These are phyloP conservation scores for Oceanodroma leucorhoa DNA, from an alignment of 2,797 vertebrate genomes.

Conservation along the genomic window DNA sequence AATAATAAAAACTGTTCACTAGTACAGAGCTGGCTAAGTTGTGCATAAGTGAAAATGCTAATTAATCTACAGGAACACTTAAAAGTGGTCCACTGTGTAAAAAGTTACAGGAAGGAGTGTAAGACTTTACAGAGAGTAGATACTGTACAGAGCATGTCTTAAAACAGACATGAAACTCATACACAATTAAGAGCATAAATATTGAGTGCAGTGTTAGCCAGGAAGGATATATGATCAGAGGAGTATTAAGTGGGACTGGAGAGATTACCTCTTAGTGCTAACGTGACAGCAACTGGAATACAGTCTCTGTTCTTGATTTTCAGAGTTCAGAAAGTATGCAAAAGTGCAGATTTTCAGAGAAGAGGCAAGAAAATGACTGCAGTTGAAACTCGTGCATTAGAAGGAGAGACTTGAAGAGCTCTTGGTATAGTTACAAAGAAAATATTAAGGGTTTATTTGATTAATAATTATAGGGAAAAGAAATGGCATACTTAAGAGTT, in stretches of 20 bases:
- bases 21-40: not conserved
- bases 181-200: not conserved
- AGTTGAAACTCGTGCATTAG: not conserved
- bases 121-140: not conserved
- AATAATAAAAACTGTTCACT: not conserved
- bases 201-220: not conserved
- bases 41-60: not conserved
- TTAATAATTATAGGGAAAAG: not conserved
- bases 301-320: not conserved
- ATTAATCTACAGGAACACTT: not conserved
- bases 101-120: not conserved
- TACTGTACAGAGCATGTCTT: not conserved
- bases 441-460: not conserved
- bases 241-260: not conserved
- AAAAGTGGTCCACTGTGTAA: not conserved
- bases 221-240: not conserved
- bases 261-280: not conserved
- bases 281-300: not conserved
- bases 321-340: not conserved
- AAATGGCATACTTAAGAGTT: not conserved
- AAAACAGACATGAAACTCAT: not conserved
- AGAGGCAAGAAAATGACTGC: not conserved
- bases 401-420: not conserved
- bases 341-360: not conserved
- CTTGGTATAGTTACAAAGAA: not conserved